Base-by-base conservation (phyloP, 2,113 vertebrate species). In the Silurus asotus region DNA sequence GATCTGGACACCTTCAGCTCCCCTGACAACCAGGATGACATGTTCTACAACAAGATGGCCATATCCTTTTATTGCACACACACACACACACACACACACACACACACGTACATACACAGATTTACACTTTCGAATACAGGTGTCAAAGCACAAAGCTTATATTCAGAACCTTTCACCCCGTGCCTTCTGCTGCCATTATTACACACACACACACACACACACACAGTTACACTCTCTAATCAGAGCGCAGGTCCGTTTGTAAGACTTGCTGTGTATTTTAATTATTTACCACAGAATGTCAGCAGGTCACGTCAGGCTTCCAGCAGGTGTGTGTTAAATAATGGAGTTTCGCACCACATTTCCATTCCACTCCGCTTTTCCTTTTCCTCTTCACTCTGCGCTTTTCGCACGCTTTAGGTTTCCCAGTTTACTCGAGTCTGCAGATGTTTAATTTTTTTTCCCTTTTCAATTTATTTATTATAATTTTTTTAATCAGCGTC, bases 21-120 rank as follows among this genome's bases (percentile, higher is more conserved):
- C 93, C 91, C 96, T 80, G 96, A 98, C 92, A 96, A 99, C 94
- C 94, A 93, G 82, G 94, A 94, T 2, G 98, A 99, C 94, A 97
- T 97, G 94, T 99, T 99, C 95, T 92, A 96, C 91, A 94, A 92
- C 90, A 99, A 98, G 95, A 99, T 99, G 97, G 95, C 96, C 89
- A 99, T 99, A 99, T 99, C 97, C 97, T 99, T 37, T 98, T 95
- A 88, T 64, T 15, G 13, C 70, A 20, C 14, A n/a, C 13, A 58
- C 51, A 82, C 67, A 78, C 64, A 61, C 53, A 72, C 70, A 28
- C 70, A 14, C 79, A 45, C 86, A 25, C 72, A 83, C 61, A 19
- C 62, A 74, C 13, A 61, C 56, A 20, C 9, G 14, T 49, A 76
- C 65, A 70, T 55, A 53, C 65, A 69, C 55, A 86, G 20, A 6